Conservation (phyloP, 2,113 vertebrate genomes). For the Ciconia boyciana region DNA sequence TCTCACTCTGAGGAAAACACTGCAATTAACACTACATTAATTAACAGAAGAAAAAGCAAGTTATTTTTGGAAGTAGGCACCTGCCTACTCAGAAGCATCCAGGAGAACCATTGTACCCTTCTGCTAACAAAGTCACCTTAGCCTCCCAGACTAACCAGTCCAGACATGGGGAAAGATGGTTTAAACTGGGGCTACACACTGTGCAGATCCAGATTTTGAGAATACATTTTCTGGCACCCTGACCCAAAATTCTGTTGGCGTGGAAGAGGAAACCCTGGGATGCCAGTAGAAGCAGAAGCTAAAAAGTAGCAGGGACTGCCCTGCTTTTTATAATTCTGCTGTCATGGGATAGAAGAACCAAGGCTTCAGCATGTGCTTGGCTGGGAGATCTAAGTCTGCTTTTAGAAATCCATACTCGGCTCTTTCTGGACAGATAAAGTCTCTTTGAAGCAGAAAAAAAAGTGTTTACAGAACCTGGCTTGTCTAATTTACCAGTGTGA, state of each 20-base stretch:
- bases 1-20: slow-evolving; percentile 11
- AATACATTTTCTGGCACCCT: neutral
- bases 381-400: slow-evolving; percentile 51
- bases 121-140: neutral
- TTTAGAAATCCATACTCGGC: slow-evolving; percentile 66
- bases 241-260: neutral
- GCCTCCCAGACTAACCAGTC: neutral
- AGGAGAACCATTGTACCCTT: neutral
- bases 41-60: neutral
- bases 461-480: slow-evolving; percentile 54
- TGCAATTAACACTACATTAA: slow-evolving; percentile 43
- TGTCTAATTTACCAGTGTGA: slow-evolving; percentile 36
- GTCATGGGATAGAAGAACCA: slow-evolving; percentile 58
- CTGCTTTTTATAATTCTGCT: slow-evolving; percentile 62
- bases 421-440: slow-evolving; percentile 66
- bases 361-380: slow-evolving; percentile 50
- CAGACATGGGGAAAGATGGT: neutral
- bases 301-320: slow-evolving; percentile 57
- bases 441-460: slow-evolving; percentile 60
- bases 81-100: neutral
- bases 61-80: neutral
- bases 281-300: slow-evolving; percentile 26
- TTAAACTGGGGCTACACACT: neutral
- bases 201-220: neutral
- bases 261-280: neutral